These are phyloP conservation scores for Solenopsis fugax DNA, from an alignment of 1,140 invertebrate genomes.

Conservation along the genomic window DNA sequence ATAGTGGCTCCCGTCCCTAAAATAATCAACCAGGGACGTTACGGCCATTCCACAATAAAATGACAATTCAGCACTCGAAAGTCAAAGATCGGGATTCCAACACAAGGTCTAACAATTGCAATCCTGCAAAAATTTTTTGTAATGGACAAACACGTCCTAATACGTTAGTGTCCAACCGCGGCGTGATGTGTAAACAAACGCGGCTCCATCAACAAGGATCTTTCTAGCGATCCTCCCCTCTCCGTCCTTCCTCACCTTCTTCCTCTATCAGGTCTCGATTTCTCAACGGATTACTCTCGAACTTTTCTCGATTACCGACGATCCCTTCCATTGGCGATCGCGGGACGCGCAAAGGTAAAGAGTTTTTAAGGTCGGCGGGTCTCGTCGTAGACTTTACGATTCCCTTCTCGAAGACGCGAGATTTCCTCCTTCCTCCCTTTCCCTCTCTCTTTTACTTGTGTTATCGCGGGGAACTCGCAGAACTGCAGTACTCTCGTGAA, in stretches of 20 bases:
- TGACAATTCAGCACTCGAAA: too few relatives aligned
- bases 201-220: background rate
- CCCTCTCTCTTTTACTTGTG: too few relatives aligned
- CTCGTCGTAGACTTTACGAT: background rate
- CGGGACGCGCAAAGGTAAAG: slow-evolving; percentile 8
- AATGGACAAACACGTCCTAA: too few relatives aligned
- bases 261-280: background rate
- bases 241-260: background rate
- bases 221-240: background rate
- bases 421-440: too few relatives aligned
- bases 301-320: background rate
- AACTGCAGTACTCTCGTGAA: background rate
- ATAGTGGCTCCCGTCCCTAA: too few relatives aligned
- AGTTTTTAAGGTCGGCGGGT: background rate
- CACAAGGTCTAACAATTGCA: too few relatives aligned
- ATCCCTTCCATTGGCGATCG: slow-evolving; percentile 13
- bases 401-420: slow-evolving; percentile 18
- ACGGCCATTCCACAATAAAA: too few relatives aligned
- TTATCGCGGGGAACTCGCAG: background rate
- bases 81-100: too few relatives aligned
- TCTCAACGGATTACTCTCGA: slow-evolving; percentile 24
- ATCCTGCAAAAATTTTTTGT: too few relatives aligned
- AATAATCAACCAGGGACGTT: too few relatives aligned
- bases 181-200: slow-evolving; percentile 16
- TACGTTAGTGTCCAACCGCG: too few relatives aligned